Evolutionary conservation across 1,140 invertebrate genomes (phyloP).

Genomic region (Brachionus koreanus): DNA sequence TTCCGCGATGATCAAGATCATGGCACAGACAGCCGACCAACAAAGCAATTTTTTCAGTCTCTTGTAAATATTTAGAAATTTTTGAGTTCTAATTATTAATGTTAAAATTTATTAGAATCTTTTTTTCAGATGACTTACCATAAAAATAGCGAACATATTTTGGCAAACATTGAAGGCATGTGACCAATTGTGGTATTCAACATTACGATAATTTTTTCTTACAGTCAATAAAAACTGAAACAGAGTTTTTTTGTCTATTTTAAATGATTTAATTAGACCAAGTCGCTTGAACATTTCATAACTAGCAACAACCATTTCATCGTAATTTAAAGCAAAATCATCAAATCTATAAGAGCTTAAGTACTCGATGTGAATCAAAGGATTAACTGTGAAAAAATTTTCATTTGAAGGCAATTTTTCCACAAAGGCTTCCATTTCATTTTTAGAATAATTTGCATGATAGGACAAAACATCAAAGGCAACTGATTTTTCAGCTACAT

Average conservation of each 20-base stretch:
- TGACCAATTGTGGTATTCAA: constrained; percentile 96
- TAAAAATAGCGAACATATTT: constrained; percentile 90
- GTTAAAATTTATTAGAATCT: neutral
- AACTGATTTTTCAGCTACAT: constrained; percentile 94
- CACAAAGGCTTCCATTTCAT: constrained; percentile 62
- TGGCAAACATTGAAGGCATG: constrained; percentile 93
- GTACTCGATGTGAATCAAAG: neutral
- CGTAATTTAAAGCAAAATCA: constrained; percentile 44
- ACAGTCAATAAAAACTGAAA: constrained; percentile 83
- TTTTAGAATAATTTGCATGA: constrained; percentile 81
- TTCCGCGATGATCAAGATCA: constrained; percentile 59
- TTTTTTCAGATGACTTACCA: neutral
- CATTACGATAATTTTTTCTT: constrained; percentile 91
- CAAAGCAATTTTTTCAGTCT: constrained; percentile 52
- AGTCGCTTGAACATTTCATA: constrained; percentile 45
- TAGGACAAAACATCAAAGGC: constrained; percentile 90
- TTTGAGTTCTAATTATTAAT: constrained; percentile 50
- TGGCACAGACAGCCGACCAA: constrained; percentile 57
- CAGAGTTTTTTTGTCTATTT: constrained; percentile 45
- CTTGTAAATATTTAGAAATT: constrained; percentile 46
- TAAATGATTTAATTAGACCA: constrained; percentile 45
- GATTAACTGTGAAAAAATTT: neutral
- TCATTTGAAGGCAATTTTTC: neutral
- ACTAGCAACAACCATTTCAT: constrained; percentile 46
- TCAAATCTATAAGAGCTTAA: constrained; percentile 44